Evolutionary conservation across 1,140 invertebrate species (phyloP), one percentile per base, ranked within the genome.

Genomic region (Cydia splendana): DNA sequence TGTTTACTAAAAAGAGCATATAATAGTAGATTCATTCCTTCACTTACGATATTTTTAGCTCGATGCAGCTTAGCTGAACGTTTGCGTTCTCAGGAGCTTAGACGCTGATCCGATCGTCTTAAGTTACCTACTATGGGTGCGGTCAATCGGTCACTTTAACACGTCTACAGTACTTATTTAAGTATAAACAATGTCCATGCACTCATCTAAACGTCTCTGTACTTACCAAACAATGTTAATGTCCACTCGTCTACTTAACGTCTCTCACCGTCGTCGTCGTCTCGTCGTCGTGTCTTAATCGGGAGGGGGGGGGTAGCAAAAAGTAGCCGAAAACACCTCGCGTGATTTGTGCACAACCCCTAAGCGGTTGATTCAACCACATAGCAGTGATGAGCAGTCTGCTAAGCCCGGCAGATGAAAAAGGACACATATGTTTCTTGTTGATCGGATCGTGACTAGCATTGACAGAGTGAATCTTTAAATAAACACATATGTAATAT

Each of bases 71-170:
- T 53, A 53, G 45, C 45, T 48, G n/a, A 53, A 53, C 51, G 51
- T 53, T n/a, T 18, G 51, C 51, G 51, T 53, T 53, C 45, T 48
- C 45, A 57, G n/a, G 53, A 62, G 57, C 57, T 62, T 62, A 62
- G 57, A 24, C 57, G 57, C 9, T 62, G 57, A 62, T 62, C 57
- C 57, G 57, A 62, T 62, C 6, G 20, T 62, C 57, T 62, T 62
- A 12, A 62, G 57, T 62, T 62, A 62, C 24, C 24, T 24, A 24
- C 20, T 62, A 62, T 62, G 57, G 57, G 57, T 62, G 57, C 57
- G 57, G 57, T 62, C 57, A 62, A 62, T 12, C 57, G 57, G 20
- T 6, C 57, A 20, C 18, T 62, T 62, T 57, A 57, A 48, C 51
- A 53, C n/a, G n/a, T 53, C 51, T 62, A 24, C 1, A 6, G 4